A percentile compares a stretch with the other conserved stretches of the same genome.
Evolutionary conservation across 2,888 invertebrate genomes (phyloP).

Genomic region (Pherbina coryleti): DNA sequence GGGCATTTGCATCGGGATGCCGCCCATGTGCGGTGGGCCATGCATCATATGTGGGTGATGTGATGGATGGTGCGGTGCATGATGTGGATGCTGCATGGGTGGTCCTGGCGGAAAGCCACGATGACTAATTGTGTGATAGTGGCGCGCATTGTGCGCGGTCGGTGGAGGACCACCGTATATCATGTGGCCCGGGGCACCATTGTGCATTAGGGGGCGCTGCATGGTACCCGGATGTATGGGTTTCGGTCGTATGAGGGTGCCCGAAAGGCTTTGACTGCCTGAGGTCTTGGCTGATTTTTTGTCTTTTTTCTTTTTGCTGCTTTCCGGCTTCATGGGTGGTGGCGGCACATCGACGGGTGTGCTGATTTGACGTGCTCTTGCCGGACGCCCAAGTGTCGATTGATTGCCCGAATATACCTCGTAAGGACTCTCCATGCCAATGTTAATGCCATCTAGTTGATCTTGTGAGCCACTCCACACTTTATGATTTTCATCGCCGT

Average conservation of each 20-base stretch:
- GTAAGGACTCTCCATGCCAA: conserved; percentile 75
- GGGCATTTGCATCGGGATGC: conserved; percentile 68
- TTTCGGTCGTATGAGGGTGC: conserved; percentile 69
- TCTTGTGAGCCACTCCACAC: conserved; percentile 89
- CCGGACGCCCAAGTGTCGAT: conserved; percentile 75
- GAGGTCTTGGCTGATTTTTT: conserved; percentile 61
- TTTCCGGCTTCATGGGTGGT: conserved; percentile 81
- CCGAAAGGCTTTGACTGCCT: conserved; percentile 69
- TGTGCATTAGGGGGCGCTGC: conserved; percentile 62
- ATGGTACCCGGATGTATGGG: conserved; percentile 67
- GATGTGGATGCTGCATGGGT: conserved; percentile 57
- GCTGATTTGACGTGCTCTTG: conserved; percentile 84
- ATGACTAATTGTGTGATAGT: conserved; percentile 72
- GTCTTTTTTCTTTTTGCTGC: conserved; percentile 73
- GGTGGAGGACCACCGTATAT: conserved; percentile 67
- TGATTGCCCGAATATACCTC: conserved; percentile 74
- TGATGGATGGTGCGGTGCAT: conserved; percentile 47
- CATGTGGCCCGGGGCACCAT: conserved; percentile 62
- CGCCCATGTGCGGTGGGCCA: conserved; percentile 63
- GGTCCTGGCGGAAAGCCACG: conserved; percentile 67
- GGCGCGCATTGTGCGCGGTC: conserved; percentile 60
- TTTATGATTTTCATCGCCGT: conserved; percentile 94
- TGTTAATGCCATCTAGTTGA: conserved; percentile 74
- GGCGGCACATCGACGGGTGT: conserved; percentile 87
- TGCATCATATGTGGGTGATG: conserved; percentile 57